Percentiles rank a stretch among this genome's conserved stretches.
phyloP scores from a whole-genome alignment of 2,113 vertebrate species.

The Brachyistius frenatus region DNA sequence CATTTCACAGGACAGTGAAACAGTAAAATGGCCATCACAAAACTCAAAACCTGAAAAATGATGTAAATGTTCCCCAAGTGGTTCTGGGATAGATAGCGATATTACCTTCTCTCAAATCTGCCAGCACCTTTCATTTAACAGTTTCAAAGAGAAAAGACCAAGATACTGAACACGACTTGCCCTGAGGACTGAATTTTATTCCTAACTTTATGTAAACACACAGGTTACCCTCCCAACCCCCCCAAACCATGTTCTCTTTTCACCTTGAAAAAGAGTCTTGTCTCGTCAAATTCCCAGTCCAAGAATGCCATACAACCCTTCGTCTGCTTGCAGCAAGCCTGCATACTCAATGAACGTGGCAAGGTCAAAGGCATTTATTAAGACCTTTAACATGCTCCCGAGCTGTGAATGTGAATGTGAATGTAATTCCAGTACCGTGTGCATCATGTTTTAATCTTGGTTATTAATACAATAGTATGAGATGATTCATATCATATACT shows the following conservation, averaged over 20 bases:
- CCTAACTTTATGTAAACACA: constrained; percentile 10
- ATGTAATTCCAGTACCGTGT: not conserved
- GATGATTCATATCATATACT: too few species aligned
- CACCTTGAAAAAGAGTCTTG: constrained; percentile 38
- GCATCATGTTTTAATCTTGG: not conserved
- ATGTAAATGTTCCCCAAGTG: not conserved
- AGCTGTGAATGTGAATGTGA: too few species aligned
- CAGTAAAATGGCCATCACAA: not conserved
- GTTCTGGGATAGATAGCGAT: not conserved
- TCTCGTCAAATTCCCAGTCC: constrained; percentile 32
- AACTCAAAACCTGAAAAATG: not conserved
- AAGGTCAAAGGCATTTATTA: constrained; percentile 45
- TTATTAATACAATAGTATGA: too few species aligned
- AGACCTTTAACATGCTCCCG: constrained; percentile 4
- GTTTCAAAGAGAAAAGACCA: not conserved
- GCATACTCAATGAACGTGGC: constrained; percentile 14
- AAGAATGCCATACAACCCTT: not conserved
- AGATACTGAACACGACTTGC: not conserved
- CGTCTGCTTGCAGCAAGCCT: constrained; percentile 3
- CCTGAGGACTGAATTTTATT: not conserved
- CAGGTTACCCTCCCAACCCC: not conserved
- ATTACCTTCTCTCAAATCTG: not conserved
- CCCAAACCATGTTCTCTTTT: constrained; percentile 3
- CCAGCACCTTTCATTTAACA: not conserved
- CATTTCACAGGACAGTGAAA: not conserved